Percentiles rank a stretch among this genome's conserved stretches.
Evolutionary conservation across 1,140 invertebrate genomes (phyloP).

Genomic region (Lanistes nyassanus): DNA sequence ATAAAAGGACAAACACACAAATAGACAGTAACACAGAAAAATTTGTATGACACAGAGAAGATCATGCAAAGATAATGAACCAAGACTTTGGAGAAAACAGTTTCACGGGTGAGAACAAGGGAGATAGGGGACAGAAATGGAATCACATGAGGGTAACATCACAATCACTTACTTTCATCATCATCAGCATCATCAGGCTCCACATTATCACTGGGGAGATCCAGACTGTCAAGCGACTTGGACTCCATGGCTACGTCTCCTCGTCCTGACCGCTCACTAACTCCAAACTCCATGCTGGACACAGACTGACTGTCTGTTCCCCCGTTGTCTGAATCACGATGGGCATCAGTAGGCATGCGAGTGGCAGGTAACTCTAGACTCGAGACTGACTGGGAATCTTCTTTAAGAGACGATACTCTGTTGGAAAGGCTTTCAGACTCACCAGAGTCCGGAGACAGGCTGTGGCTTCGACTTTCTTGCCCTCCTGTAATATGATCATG

Average conservation of each 20-base stretch:
- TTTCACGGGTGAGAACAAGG: too few relatives aligned
- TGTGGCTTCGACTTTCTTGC: conserved; percentile 8
- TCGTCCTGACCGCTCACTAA: conserved; percentile 22
- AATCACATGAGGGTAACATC: neutral
- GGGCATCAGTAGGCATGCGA: neutral
- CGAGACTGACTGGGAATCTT: conserved; percentile 59
- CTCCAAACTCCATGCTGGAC: conserved; percentile 67
- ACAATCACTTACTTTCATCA: neutral
- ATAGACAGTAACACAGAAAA: too few relatives aligned
- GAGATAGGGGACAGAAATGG: too few relatives aligned
- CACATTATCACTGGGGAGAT: conserved; percentile 26
- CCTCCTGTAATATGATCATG: neutral
- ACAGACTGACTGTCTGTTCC: conserved; percentile 64
- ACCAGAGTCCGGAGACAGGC: neutral
- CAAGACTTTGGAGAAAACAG: too few relatives aligned
- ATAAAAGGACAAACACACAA: too few relatives aligned
- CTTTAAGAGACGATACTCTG: conserved; percentile 24
- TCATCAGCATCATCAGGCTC: neutral
- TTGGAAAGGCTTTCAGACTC: conserved; percentile 9
- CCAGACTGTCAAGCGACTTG: conserved; percentile 58
- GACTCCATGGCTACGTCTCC: conserved; percentile 39
- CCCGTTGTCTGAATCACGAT: conserved; percentile 28
- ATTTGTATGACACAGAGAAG: too few relatives aligned
- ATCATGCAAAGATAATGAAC: too few relatives aligned
- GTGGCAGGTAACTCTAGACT: conserved; percentile 57